Conservation (phyloP, 2,888 invertebrate genomes). For the Drosophila monieri region DNA sequence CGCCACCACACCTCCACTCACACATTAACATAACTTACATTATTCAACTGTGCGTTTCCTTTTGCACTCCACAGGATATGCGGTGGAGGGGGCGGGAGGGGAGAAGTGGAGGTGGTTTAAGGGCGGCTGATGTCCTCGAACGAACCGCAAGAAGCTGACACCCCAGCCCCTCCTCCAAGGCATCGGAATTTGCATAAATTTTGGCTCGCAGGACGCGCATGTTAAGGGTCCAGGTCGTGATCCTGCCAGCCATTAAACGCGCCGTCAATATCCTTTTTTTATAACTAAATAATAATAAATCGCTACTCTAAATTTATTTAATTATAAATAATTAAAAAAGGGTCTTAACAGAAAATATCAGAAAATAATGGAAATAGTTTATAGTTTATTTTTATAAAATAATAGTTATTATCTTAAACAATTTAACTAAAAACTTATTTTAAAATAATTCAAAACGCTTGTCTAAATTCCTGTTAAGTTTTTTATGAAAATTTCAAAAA, state of each 20-base stretch:
- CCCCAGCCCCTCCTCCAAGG: neutral
- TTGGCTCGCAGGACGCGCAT: conserved; percentile 63
- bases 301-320: no score
- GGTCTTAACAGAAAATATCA: no score
- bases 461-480: no score
- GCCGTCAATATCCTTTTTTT: neutral
- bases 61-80: conserved; percentile 49
- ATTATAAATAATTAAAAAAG: no score
- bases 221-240: conserved; percentile 34
- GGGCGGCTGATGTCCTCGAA: neutral
- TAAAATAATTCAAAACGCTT: no score
- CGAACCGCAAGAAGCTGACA: conserved; percentile 1
- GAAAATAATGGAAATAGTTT: neutral
- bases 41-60: conserved; percentile 70
- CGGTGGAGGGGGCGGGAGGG: neutral
- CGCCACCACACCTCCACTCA: conserved; percentile 4
- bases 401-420: no score
- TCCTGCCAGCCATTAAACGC: neutral
- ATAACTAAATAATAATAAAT: no score
- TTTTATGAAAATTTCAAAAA: neutral
- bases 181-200: conserved; percentile 69
- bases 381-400: no score
- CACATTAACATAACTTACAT: conserved; percentile 73
- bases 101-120: neutral
- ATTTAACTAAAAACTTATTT: no score